Base-by-base conservation (phyloP, 2,113 vertebrate genomes). In the Hippocampus barbouri region DNA sequence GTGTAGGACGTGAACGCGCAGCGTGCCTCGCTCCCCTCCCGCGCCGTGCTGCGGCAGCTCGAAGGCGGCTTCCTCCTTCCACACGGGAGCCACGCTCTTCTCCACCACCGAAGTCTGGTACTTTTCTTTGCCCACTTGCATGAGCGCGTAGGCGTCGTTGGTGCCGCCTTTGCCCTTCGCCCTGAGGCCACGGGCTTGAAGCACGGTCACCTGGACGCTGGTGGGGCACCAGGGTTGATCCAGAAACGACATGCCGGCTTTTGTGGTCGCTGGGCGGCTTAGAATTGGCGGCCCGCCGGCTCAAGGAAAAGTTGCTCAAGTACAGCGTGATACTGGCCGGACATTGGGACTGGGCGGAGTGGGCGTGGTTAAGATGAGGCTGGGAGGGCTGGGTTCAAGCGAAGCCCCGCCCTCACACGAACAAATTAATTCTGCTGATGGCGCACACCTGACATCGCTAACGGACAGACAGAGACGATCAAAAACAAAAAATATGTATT, bases 51-150 rank as follows among this genome's bases (percentile, higher is more conserved):
- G 87, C 81, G 94, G 94, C 87, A 97, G 91, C 88, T 97, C 95
- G 89, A 98, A 98, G 3, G 93, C 90, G 92, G 95, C 96, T 74
- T 96, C 95, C 88, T 97, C 95, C 38, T 93, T 91, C 96, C 96
- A 98, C 59, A 93, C 82, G 1, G 96, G 95, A 1, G 91, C 87
- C 74, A 91, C 90, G 85, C 90, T 90, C 79, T 95, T 96, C 91
- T 98, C 96, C 43, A 89, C 90, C 89, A 97, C 96, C 56, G 95
- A 91, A 1, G 96, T 97, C 86, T 93, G 92, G 81, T 92, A 96
- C 91, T 95, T 95, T 56, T 96, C 95, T 72, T 95, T 95, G 79
- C 93, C 95, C 91, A 98, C 90, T 83, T 96, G 96, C 91, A 98
- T 96, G 83, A 96, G 83, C 51, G 95, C 91, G 87, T 96, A 97